These are phyloP conservation scores for Uromys caudimaculatus DNA, from an alignment of 2,797 vertebrate species.

Conservation along the genomic window DNA sequence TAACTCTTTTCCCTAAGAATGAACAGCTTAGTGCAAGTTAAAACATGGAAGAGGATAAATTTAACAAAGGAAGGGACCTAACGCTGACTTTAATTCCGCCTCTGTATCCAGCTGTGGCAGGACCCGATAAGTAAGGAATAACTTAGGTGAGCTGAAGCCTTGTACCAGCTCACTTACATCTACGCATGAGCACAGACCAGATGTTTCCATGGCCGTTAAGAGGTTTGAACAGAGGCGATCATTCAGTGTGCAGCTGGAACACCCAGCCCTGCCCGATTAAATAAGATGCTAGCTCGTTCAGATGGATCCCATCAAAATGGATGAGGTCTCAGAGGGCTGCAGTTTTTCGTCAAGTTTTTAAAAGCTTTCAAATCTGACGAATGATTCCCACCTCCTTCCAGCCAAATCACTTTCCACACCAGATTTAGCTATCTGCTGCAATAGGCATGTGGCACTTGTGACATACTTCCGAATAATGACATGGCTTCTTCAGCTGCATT, in stretches of 20 bases:
- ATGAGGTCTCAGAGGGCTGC: constrained; percentile 82
- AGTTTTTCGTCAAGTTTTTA: constrained; percentile 82
- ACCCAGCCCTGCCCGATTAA: constrained; percentile 85
- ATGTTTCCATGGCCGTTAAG: constrained; percentile 87
- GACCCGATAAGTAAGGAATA: constrained; percentile 84
- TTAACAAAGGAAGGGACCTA: neutral
- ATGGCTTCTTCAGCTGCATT: neutral
- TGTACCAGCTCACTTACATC: constrained; percentile 85
- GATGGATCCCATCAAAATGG: constrained; percentile 84
- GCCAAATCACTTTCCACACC: constrained; percentile 59
- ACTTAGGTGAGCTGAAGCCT: constrained; percentile 81
- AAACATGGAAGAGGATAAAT: constrained; percentile 75
- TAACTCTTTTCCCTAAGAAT: constrained; percentile 80
- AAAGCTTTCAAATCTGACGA: constrained; percentile 77
- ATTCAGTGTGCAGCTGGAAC: constrained; percentile 88
- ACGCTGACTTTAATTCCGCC: constrained; percentile 77
- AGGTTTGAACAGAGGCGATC: constrained; percentile 88
- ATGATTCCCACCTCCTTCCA: constrained; percentile 42
- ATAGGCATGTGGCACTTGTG: neutral
- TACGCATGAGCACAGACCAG: constrained; percentile 83
- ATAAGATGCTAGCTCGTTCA: constrained; percentile 88
- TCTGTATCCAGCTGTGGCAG: constrained; percentile 83
- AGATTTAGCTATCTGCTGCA: constrained; percentile 54
- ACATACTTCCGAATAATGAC: neutral
- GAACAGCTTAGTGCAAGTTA: constrained; percentile 70